Evolutionary conservation across 2,797 vertebrate genomes (phyloP).

Genomic region (Schizothorax lantsangensis): DNA sequence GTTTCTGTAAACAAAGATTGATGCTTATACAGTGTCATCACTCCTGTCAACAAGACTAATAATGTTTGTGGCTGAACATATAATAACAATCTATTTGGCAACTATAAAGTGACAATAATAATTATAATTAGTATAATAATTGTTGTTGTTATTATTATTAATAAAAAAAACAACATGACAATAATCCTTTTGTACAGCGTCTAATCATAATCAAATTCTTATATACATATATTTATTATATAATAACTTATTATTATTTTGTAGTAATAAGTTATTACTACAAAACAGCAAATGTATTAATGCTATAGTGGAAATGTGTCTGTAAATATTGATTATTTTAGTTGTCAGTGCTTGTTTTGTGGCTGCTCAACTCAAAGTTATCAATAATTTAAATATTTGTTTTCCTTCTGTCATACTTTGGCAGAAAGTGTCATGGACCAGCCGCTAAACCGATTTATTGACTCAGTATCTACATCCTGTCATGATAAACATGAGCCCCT

Average conservation of each 20-base stretch:
- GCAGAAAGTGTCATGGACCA: neutral
- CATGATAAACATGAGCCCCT: neutral
- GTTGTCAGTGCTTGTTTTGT: neutral
- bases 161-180: neutral
- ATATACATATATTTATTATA: too few relatives aligned
- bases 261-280: neutral
- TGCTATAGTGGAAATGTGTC: neutral
- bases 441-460: neutral
- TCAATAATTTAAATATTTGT: neutral
- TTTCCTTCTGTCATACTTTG: neutral
- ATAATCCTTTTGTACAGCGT: neutral
- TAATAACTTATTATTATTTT: neutral
- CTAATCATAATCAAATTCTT: neutral
- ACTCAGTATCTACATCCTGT: neutral
- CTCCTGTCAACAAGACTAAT: neutral
- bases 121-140: neutral
- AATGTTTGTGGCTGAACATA: neutral
- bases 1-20: conserved; percentile 58
- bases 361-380: neutral
- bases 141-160: neutral
- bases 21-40: neutral
- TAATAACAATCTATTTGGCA: neutral
- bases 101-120: neutral
- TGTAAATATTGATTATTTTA: neutral
- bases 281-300: neutral